phyloP scores from a whole-genome alignment of 2,888 invertebrate species.

The Microdon myrmicae region DNA sequence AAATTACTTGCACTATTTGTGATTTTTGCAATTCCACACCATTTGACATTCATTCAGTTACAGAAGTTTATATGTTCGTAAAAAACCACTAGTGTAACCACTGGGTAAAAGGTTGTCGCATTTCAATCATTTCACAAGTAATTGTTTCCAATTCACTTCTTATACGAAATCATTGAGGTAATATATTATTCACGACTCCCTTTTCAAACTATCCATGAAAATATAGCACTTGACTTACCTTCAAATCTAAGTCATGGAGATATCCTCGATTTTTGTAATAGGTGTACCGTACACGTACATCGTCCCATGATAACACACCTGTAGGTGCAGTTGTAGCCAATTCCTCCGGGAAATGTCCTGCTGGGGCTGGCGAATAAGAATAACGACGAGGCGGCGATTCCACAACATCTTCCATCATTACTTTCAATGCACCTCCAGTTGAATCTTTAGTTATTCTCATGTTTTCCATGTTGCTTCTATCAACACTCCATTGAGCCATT shows the following conservation, averaged over 20 bases:
- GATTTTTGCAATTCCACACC: no score
- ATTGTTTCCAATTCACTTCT: no score
- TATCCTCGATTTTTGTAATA: conserved; percentile 91
- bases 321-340: conserved; percentile 77
- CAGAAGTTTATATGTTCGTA: no score
- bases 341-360: conserved; percentile 84
- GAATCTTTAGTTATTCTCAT: conserved; percentile 86
- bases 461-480: conserved; percentile 83
- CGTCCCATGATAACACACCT: conserved; percentile 85
- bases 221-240: conserved; percentile 51
- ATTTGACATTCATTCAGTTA: no score
- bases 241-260: conserved; percentile 73
- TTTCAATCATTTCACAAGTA: no score
- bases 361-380: conserved; percentile 74
- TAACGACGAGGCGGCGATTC: conserved; percentile 71
- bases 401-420: conserved; percentile 77
- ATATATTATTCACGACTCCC: no score
- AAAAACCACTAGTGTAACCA: no score
- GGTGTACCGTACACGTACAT: conserved; percentile 86
- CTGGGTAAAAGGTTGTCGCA: no score
- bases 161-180: no score
- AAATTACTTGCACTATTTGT: no score
- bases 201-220: no score
- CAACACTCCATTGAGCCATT: conserved; percentile 91
- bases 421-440: conserved; percentile 78